phyloP scores from a whole-genome alignment of 1,140 invertebrate species.

The Papilio dardanus region DNA sequence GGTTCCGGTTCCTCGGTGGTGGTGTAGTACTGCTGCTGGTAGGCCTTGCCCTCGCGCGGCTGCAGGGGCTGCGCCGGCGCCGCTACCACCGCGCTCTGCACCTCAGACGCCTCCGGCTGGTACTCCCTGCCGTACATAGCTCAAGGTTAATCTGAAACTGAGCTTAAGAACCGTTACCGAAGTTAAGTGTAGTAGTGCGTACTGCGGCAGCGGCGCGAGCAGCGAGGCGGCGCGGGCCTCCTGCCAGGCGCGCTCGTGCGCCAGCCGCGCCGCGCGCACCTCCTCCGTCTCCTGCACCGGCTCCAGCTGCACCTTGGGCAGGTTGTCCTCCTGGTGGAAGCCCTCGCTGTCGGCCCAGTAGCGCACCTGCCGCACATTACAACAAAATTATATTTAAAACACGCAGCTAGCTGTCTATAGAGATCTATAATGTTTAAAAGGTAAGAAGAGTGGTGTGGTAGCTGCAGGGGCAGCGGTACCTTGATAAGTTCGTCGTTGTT shows the following conservation, averaged over 20 bases:
- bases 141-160: not conserved
- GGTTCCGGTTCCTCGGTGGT: constrained; percentile 52
- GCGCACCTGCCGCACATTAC: constrained; percentile 71
- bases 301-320: constrained; percentile 83
- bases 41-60: constrained; percentile 38
- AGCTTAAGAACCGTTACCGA: not conserved
- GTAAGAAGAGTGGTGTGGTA: too few species aligned
- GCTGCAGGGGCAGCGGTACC: constrained; percentile 51
- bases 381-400: not conserved
- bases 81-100: constrained; percentile 41
- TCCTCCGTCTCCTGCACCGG: constrained; percentile 84
- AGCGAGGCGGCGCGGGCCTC: constrained; percentile 83
- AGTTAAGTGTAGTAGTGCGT: not conserved
- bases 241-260: constrained; percentile 84
- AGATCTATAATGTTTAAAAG: too few species aligned
- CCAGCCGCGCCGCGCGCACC: constrained; percentile 84
- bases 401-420: too few species aligned
- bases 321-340: constrained; percentile 87
- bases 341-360: constrained; percentile 86
- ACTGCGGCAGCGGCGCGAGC: constrained; percentile 80
- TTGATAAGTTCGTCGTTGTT: constrained; percentile 79
- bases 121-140: constrained; percentile 40
- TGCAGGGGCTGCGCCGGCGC: constrained; percentile 15
- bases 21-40: constrained; percentile 41
- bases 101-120: constrained; percentile 58